Percentiles rank a stretch among this genome's conserved stretches.
These are phyloP conservation scores for Pitta sordida DNA, from an alignment of 2,113 vertebrate genomes.

Conservation along the genomic window DNA sequence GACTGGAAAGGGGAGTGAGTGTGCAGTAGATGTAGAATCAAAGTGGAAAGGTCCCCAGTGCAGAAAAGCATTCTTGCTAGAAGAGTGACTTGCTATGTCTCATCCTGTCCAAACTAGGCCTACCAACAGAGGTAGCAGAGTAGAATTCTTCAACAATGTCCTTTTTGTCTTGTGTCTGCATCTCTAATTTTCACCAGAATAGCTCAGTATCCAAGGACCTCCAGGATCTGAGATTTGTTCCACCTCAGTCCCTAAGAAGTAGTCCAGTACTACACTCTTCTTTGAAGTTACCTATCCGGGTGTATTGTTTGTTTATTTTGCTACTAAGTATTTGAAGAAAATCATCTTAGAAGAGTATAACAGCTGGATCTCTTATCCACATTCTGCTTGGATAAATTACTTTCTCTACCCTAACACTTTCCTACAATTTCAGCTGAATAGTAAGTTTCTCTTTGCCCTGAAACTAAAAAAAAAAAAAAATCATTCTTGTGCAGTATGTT, in stretches of 20 bases:
- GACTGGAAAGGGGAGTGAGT: background rate
- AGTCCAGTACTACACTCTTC: background rate
- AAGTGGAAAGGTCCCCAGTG: background rate
- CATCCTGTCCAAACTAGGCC: background rate
- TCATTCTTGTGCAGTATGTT: background rate
- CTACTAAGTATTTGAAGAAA: background rate
- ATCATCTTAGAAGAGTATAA: background rate
- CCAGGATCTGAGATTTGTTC: background rate
- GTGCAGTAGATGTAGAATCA: background rate
- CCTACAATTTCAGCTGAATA: background rate
- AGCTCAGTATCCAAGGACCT: background rate
- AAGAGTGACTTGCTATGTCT: background rate
- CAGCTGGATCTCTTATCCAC: background rate
- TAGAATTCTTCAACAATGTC: background rate
- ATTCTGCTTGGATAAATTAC: background rate
- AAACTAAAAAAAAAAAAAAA: background rate
- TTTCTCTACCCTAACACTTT: background rate
- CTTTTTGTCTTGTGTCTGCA: background rate
- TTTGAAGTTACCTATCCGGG: background rate
- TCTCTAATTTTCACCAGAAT: background rate
- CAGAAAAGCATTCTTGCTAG: accelerated
- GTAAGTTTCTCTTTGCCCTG: background rate
- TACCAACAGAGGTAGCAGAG: background rate
- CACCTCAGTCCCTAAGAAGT: background rate
- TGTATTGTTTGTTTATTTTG: background rate